Evolutionary conservation across 1,140 invertebrate species (phyloP).

Genomic region (Aphis gossypii): DNA sequence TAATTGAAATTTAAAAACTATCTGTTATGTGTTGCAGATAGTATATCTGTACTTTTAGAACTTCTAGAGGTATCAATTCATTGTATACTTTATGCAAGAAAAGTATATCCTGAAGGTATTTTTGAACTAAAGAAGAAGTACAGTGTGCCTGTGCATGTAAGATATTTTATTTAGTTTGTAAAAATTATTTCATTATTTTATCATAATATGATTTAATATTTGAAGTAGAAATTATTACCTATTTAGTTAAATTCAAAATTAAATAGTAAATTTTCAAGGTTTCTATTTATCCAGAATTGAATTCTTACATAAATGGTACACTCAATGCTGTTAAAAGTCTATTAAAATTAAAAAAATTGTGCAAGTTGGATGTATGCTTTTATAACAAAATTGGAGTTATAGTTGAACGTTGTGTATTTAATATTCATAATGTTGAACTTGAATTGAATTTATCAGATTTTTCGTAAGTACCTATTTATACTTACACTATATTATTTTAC

Average conservation of each 20-base stretch:
- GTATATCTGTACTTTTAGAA: constrained; percentile 65
- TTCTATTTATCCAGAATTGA: constrained; percentile 70
- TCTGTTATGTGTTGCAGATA: constrained; percentile 62
- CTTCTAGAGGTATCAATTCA: constrained; percentile 71
- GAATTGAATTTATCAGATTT: constrained; percentile 48
- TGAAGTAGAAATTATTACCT: not conserved
- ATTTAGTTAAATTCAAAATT: not conserved
- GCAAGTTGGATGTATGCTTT: constrained; percentile 66
- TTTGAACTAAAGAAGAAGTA: constrained; percentile 71
- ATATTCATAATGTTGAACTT: constrained; percentile 62
- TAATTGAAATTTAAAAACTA: not conserved
- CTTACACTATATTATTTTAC: not conserved
- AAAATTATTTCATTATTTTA: not conserved
- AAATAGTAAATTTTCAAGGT: constrained; percentile 57
- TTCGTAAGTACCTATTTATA: constrained; percentile 18
- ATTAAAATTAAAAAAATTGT: constrained; percentile 64
- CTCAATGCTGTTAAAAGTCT: constrained; percentile 65
- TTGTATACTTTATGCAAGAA: constrained; percentile 67
- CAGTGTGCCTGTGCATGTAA: constrained; percentile 66
- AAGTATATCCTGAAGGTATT: constrained; percentile 70
- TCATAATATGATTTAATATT: not conserved
- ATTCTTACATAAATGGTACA: constrained; percentile 69
- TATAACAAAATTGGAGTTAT: constrained; percentile 63
- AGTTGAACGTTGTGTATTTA: constrained; percentile 69
- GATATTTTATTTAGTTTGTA: constrained; percentile 1